These are phyloP conservation scores for Synergus japonicus DNA, from an alignment of 2,888 invertebrate species.

Conservation along the genomic window DNA sequence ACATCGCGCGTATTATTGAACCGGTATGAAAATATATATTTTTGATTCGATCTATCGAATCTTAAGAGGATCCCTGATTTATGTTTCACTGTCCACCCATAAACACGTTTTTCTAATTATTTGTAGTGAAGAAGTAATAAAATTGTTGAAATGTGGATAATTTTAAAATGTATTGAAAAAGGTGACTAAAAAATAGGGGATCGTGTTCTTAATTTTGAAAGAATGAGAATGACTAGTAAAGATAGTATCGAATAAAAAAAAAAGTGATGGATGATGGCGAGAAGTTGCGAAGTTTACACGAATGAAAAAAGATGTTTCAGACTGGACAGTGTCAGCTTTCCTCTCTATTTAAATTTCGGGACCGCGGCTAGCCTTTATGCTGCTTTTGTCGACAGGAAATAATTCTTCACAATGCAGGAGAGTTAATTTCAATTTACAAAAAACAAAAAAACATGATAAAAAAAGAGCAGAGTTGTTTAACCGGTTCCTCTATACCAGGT, in stretches of 20 bases:
- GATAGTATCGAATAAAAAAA: constrained; percentile 31
- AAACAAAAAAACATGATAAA: constrained; percentile 35
- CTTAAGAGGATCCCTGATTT: constrained; percentile 31
- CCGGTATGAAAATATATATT: constrained; percentile 8
- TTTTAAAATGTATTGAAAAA: constrained; percentile 33
- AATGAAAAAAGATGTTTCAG: constrained; percentile 39
- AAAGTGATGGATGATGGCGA: constrained; percentile 39
- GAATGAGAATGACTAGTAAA: constrained; percentile 31
- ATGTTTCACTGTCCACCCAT: constrained; percentile 18
- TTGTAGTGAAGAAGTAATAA: background rate
- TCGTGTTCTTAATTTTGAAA: constrained; percentile 29
- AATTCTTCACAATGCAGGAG: constrained; percentile 41
- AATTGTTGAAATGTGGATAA: background rate
- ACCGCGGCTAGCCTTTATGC: constrained; percentile 40
- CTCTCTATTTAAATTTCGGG: constrained; percentile 45
- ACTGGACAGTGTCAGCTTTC: constrained; percentile 41
- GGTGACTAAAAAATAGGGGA: constrained; percentile 42
- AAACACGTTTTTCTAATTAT: constrained; percentile 26
- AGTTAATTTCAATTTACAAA: constrained; percentile 45
- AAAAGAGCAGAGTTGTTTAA: constrained; percentile 46
- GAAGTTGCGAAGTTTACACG: constrained; percentile 41
- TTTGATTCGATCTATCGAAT: constrained; percentile 17
- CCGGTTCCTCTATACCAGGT: constrained; percentile 50
- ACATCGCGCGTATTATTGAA: background rate
- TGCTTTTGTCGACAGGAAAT: constrained; percentile 40